Base-by-base conservation (phyloP, 2,797 vertebrate species). In the Betta splendens region DNA sequence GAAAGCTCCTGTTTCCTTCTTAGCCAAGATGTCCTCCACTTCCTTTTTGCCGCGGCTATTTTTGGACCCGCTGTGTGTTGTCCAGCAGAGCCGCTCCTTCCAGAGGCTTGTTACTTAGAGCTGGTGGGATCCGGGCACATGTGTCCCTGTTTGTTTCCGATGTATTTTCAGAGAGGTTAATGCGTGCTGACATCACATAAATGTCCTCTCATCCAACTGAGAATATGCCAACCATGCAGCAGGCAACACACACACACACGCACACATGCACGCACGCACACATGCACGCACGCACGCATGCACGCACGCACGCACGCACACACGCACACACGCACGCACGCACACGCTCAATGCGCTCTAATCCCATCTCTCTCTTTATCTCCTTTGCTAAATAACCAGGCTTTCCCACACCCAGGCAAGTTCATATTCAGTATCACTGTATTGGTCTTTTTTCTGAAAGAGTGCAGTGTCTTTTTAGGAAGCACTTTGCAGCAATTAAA, bases 141-240 rank as follows among this genome's bases (percentile, higher is more conserved):
- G 84, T 84, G 85, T 82, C 83, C 75, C 83, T 74, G 75, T 79
- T 85, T 87, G 83, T 84, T 81, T 84, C 72, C 69, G 9, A 72
- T 85, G 83, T 80, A 78, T 85, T 84, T 82, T 70, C 73, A 49
- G 72, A 75, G 79, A 87, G 82, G 84, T 86, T 86, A 88, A 87
- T 87, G 81, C 66, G 63, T 85, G 80, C 85, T 88, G 85, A 90
- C 85, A 88, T 87, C 80, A 86, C 83, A 85, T 87, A 86, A 87
- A 89, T 89, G 83, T 89, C 79, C 87, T 81, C 79, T 89, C 80
- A 84, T 90, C 86, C 89, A 83, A 79, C 87, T 75, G 87, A 84
- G 83, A 88, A 89, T 85, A 85, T 88, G 87, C 78, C 79, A 81
- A 57, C 75, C 78, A 75, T 75, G 83, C 81, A 85, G 79, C 72